Base-by-base conservation (phyloP, 2,888 invertebrate species). In the Argynnis bischoffii region DNA sequence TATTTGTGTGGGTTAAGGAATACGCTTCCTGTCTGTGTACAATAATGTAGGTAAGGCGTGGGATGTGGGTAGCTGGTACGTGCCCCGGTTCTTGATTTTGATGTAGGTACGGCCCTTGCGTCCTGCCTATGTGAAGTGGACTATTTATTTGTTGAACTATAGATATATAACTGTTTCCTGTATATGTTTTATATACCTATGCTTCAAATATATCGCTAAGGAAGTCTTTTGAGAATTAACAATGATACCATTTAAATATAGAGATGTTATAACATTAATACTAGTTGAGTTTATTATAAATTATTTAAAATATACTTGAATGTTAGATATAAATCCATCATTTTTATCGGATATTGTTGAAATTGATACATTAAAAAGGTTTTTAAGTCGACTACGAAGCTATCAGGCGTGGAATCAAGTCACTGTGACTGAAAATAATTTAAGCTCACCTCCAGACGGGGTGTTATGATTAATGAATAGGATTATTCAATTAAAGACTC, bases 401-500 rank as follows among this genome's bases (percentile, higher is more conserved):
- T 66, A 70, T 74, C 65, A 60, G 72, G 70, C 73, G 66, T 66
- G 70, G 71, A 73, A 72, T 73, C 68, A 72, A 73, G 74, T 77
- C 75, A 74, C 68, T 71, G 74, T 82, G 80, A 81, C 81, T 86
- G 84, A 87, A 90, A 90, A 89, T 89, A 88, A 90, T 89, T 87
- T 84, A 81, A 87, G 86, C 87, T 91, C 89, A 88, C 83, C 83
- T 87, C 84, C 89, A 91, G 91, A 87, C 87, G 83, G 83, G 81
- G 79, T 78, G 79, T 80, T 84, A 90, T 93, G 92, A 93, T 93
- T 92, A 93, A 93, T 93, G 92, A 90, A 85, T 80, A 81, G 85
- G 90, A 92, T 93, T 92, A 93, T 93, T 93, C 90, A 93, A 93
- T 93, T 92, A 92, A 92, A 88, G 88, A 87, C 87, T 84, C 83